Evolutionary conservation across 1,140 invertebrate genomes (phyloP).

Genomic region (Spodoptera litura): DNA sequence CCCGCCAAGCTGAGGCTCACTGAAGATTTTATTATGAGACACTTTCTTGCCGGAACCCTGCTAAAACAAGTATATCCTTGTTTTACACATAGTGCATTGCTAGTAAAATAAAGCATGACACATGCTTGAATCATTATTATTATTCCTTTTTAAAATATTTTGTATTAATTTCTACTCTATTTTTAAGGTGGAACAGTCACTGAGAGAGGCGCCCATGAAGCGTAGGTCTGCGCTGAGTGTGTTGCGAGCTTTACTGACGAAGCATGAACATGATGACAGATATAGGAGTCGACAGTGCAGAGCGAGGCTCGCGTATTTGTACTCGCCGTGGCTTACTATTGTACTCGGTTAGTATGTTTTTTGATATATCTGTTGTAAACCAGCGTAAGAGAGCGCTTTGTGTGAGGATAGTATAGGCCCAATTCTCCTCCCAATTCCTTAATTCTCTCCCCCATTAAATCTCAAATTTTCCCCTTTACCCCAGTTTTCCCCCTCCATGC

Average conservation of each 20-base stretch:
- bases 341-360: constrained; percentile 83
- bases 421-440: too few species aligned
- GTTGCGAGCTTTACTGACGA: constrained; percentile 94
- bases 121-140: constrained; percentile 15
- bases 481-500: too few species aligned
- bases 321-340: constrained; percentile 95
- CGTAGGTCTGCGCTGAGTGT: constrained; percentile 92
- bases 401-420: too few species aligned
- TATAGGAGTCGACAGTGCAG: constrained; percentile 93
- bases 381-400: too few species aligned
- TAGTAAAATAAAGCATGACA: constrained; percentile 9
- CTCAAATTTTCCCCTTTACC: too few species aligned
- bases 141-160: neutral
- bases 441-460: too few species aligned
- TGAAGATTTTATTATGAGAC: constrained; percentile 95
- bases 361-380: too few species aligned
- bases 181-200: constrained; percentile 90
- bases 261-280: constrained; percentile 97
- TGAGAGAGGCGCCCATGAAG: constrained; percentile 94
- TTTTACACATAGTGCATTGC: constrained; percentile 27
- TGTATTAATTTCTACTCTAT: neutral
- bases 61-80: constrained; percentile 87
- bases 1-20: constrained; percentile 79
- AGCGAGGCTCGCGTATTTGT: constrained; percentile 94
- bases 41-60: constrained; percentile 94